Evolutionary conservation across 2,113 vertebrate genomes (phyloP).

Genomic region (Platanista minor): DNA sequence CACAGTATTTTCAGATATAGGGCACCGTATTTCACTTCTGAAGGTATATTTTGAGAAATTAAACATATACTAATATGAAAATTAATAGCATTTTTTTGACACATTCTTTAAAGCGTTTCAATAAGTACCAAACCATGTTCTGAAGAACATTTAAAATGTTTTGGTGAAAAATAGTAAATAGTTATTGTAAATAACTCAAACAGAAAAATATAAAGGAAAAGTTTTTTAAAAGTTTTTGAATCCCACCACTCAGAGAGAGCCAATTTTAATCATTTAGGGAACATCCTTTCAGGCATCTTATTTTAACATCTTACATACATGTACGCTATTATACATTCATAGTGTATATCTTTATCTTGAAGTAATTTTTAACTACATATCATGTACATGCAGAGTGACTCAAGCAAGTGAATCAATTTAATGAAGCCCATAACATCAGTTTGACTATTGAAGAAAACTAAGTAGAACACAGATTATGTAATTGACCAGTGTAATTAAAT

Average conservation of each 20-base stretch:
- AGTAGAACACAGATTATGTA: background rate
- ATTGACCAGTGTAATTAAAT: constrained; percentile 29
- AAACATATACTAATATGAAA: background rate
- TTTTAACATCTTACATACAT: background rate
- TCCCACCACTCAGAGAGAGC: background rate
- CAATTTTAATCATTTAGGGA: background rate
- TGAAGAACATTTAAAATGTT: background rate
- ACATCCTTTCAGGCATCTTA: background rate
- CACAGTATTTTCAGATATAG: background rate
- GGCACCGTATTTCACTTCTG: background rate
- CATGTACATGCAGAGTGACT: background rate
- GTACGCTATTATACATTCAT: background rate
- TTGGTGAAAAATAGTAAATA: background rate
- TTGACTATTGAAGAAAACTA: background rate
- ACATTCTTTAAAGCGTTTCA: background rate
- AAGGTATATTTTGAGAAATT: background rate
- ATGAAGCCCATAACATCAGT: background rate
- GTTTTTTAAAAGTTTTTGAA: background rate
- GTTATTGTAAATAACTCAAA: background rate
- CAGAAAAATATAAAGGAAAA: background rate
- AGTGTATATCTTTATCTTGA: background rate
- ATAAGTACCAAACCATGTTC: background rate
- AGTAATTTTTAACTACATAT: background rate
- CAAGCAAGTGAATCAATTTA: background rate
- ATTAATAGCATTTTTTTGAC: background rate